Base-by-base conservation (phyloP, 2,888 invertebrate species). In the Gasteruption jaculator region DNA sequence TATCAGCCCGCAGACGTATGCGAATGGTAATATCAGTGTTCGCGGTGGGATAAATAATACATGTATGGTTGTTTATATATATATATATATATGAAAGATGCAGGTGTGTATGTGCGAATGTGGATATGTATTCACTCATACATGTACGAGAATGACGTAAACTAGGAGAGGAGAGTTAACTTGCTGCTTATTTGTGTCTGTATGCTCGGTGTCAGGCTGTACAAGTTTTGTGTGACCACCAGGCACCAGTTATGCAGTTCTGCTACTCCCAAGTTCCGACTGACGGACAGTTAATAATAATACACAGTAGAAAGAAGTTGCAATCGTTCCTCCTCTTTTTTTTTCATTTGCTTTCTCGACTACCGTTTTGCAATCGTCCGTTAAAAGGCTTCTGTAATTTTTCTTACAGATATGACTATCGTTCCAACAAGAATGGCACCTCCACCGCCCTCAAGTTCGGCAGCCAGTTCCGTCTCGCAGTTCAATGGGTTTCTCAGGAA, bases 161-260 rank as follows among this genome's bases (percentile, higher is more conserved):
- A 33, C n/a, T n/a, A n/a, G n/a, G n/a, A n/a, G n/a, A n/a, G n/a
- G n/a, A n/a, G n/a, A n/a, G n/a, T n/a, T n/a, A n/a, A n/a, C n/a
- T n/a, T n/a, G 7, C 7, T 24, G 10, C 7, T 8, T 24, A 24
- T 24, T 8, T 8, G 11, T 30, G 16, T 10, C 27, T 14, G 20
- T 11, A 41, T 39, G 35, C 43, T 51, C 51, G 43, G 49, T 52
- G 49, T 49, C 54, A 52, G 49, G 46, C 49, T 12, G 46, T 39
- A 10, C 39, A 45, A 34, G 39, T 31, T 20, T 32, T 30, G 39
- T 35, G 14, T 15, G 32, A 12, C 33, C 32, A 26, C 14, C 27
- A 16, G 49, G 43, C 41, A 38, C 35, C 29, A 32, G 16, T 40
- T 71, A 34, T 73, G 74, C 53, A 26, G 19, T 26, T 32, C 26